Base-by-base conservation (phyloP, 2,888 invertebrate genomes). In the Steinernema hermaphroditum region DNA sequence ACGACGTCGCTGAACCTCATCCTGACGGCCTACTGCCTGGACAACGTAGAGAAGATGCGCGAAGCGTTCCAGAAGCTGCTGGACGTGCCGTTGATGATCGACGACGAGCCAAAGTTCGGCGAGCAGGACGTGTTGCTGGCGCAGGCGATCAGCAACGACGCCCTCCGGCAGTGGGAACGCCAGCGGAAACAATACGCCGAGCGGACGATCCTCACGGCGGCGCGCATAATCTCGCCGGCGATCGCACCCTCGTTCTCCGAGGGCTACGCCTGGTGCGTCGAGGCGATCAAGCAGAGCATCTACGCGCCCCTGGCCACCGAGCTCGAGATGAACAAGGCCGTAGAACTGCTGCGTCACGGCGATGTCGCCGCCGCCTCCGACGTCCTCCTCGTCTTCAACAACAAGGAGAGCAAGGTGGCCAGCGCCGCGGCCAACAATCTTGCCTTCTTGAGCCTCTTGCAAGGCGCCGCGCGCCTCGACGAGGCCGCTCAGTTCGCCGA, bases 61-160 rank as follows among this genome's bases (percentile, higher is more conserved):
- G 92, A 92, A 75, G 92, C 94, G 0, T 98, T 98, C 88, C 92
- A 92, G 79, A 92, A 93, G 78, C 89, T 98, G 84, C 90, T 97
- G 41, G 93, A 94, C 76, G 93, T 96, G 54, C 94, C 93, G 77
- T 90, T 92, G 75, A 92, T 93, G 82, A 85, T 88, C 49, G 90
- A 92, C 75, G 93, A 93, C 85, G 93, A 93, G 79, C 92, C 93
- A 50, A 91, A 91, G 85, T 90, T 92, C 81, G 89, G 72, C 6
- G 79, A 82, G 29, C 77, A 79, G 12, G 81, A 84, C 72, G 78
- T 84, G 37, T 74, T 85, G 41, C 68, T 68, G 37, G 73, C 73
- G 24, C 81, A 92, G 86, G 91, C 91, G 0, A 91, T 94, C 68
- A 92, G 92, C 87, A 82, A 70, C 46, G 79, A 81, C 57, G 22